Evolutionary conservation across 2,797 vertebrate species (phyloP), one percentile per base, ranked within the genome.

Genomic region (Falco columbarius): DNA sequence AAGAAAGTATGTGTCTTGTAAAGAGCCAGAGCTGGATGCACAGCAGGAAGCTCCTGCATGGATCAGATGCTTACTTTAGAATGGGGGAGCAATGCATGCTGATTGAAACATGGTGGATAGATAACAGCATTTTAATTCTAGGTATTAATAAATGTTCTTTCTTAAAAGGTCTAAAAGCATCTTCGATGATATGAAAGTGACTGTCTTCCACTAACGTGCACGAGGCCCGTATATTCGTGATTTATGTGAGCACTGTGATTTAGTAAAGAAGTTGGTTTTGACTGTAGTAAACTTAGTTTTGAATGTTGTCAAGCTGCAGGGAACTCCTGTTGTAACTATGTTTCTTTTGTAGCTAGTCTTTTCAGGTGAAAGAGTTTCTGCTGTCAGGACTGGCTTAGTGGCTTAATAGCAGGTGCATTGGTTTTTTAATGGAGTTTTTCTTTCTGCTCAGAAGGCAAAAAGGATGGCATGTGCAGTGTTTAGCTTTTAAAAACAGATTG

Each of bases 401-500:
- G 23, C 67, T 74, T 76, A n/a, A 32, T 81, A 89, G 44, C 49
- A 65, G 56, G 61, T 47, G 27, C 10, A 3, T 40, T 36, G 40
- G 15, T 26, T 67, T 92, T 91, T 68, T 88, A 89, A 93, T 81
- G 49, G 62, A 54, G 34, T 42, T 90, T 76, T 56, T 49, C 22
- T 58, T 83, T 84, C 46, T 71, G 66, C 79, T 92, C 49, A 23
- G 71, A 76, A 77, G 36, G 56, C 4, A 2, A 79, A 91, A 82
- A 76, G 12, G 40, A 34, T 86, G 79, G 59, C 36, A 27, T 63
- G 19, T 80, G 66, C 30, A 71, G 62, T 71, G 61, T 54, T 87
- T 56, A 73, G 91, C 68, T 97, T 87, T 85, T 93, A 92, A 92
- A 82, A 91, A 79, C 38, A 87, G 52, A 38, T 74, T 95, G 73